Percentiles rank a stretch among this genome's conserved stretches.
phyloP scores from a whole-genome alignment of 2,888 invertebrate genomes.

The Drosophila kuntzei region DNA sequence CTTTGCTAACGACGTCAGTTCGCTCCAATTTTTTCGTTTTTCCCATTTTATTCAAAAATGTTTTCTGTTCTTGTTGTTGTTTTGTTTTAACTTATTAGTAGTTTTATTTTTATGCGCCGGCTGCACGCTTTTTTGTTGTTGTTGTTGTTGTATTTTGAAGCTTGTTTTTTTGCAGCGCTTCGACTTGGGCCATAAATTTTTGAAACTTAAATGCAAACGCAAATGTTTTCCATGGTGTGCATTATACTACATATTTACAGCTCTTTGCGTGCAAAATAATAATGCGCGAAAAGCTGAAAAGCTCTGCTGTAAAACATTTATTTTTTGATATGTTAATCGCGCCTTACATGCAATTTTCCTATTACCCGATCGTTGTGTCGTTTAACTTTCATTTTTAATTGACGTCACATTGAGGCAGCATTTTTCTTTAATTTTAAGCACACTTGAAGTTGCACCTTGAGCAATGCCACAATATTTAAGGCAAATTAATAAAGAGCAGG shows the following conservation, averaged over 20 bases:
- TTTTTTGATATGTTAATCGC: constrained; percentile 78
- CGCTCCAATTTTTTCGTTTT: constrained; percentile 32
- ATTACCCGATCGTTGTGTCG: constrained; percentile 70
- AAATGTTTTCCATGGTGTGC: constrained; percentile 42
- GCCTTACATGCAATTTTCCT: constrained; percentile 77
- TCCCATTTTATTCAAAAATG: constrained; percentile 5
- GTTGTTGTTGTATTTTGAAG: constrained; percentile 27
- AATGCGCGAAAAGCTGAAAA: constrained; percentile 57
- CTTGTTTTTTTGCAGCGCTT: constrained; percentile 41
- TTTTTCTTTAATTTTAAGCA: constrained; percentile 55
- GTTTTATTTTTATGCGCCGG: constrained; percentile 69
- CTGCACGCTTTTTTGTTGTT: constrained; percentile 57
- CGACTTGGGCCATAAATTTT: constrained; percentile 68
- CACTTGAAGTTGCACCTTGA: constrained; percentile 32
- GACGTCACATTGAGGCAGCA: constrained; percentile 7
- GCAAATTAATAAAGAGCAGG: constrained; percentile 45
- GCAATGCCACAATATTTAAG: constrained; percentile 53
- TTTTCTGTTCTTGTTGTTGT: constrained; percentile 16
- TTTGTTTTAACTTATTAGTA: constrained; percentile 68
- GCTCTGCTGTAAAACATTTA: constrained; percentile 68
- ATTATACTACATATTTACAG: constrained; percentile 17
- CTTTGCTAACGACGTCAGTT: constrained; percentile 59
- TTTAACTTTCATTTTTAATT: constrained; percentile 48
- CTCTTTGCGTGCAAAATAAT: constrained; percentile 35
- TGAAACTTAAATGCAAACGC: constrained; percentile 66